Conservation (phyloP, 1,140 invertebrate genomes). For the Platyura marginata region DNA sequence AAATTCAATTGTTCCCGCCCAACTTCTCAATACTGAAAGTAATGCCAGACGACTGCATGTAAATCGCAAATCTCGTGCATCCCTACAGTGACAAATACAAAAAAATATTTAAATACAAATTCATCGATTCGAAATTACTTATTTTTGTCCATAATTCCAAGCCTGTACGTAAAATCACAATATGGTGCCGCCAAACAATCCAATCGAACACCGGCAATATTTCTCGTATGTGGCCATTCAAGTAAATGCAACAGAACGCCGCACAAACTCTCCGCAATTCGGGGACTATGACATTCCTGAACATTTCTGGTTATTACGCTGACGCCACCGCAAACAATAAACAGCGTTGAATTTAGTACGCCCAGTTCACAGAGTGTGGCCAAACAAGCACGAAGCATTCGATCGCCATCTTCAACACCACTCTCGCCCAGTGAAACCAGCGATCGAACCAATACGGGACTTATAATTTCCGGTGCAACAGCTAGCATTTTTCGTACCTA, state of each 20-base stretch:
- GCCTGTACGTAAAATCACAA: constrained; percentile 71
- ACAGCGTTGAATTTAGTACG: constrained; percentile 59
- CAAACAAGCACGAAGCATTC: constrained; percentile 58
- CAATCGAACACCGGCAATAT: constrained; percentile 53
- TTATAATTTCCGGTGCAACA: constrained; percentile 19
- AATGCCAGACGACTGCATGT: constrained; percentile 67
- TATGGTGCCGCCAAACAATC: constrained; percentile 75
- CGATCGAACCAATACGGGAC: constrained; percentile 41
- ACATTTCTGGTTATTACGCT: constrained; percentile 62
- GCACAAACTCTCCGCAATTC: constrained; percentile 67
- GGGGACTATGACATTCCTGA: constrained; percentile 57
- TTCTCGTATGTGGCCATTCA: constrained; percentile 68
- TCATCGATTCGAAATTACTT: constrained; percentile 18
- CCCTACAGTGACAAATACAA: too few species aligned
- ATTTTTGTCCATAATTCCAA: constrained; percentile 34
- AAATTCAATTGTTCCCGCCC: constrained; percentile 74
- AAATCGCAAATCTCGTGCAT: constrained; percentile 64
- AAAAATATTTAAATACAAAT: not conserved
- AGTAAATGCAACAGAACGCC: constrained; percentile 72
- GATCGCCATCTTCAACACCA: constrained; percentile 56
- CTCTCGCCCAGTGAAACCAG: constrained; percentile 68
- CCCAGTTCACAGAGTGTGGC: constrained; percentile 76
- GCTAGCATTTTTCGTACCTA: constrained; percentile 21
- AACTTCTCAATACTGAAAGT: constrained; percentile 70
- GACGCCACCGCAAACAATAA: constrained; percentile 69